Base-by-base conservation (phyloP, 1,140 invertebrate genomes). In the Zelostemma sp. region DNA sequence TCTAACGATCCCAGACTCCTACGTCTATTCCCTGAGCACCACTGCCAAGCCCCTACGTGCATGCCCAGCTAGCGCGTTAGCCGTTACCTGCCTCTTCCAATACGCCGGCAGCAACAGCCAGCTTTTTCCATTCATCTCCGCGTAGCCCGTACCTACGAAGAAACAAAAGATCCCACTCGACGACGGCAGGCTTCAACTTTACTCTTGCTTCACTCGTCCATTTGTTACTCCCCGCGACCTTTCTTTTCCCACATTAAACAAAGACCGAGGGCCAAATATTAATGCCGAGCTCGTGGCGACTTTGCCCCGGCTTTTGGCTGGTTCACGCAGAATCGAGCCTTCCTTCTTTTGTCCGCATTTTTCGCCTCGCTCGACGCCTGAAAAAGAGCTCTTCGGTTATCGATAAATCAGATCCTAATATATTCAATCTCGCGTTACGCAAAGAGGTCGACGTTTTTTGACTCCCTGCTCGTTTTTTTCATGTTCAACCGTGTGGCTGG, bases 71-170 rank as follows among this genome's bases (percentile, higher is more conserved):
- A 28, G 38, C 51, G 49, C 51, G 59, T 40, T 54, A 15, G 33
- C 50, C 51, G 51, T 49, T 60, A 54, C 60, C 56, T 71, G 56
- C 43, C 49, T 28, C 40, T 41, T 63, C 46, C 51, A 35, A 50
- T 46, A 50, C 38, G 28, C 38, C 53, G 19, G 33, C 46, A 28
- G 46, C 46, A 33, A n/a, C n/a, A n/a, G 21, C 21, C 67, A 55
- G 61, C 62, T 63, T 73, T 72, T 69, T 73, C 51, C 58, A 62
- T 74, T 71, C 66, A 73, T 66, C 65, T 66, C 63, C 45, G 49
- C 51, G 14, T 53, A 49, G 50, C 59, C 50, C 28, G 57, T 55
- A 63, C 59, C 62, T 53, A 56, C 64, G 59, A 72, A 51, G 61
- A 71, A 67, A 72, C 64, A 72, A 68, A 68, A 63, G 60, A 59